These are phyloP conservation scores for Crotalus tigris DNA, from an alignment of 2,113 vertebrate species.

Conservation along the genomic window DNA sequence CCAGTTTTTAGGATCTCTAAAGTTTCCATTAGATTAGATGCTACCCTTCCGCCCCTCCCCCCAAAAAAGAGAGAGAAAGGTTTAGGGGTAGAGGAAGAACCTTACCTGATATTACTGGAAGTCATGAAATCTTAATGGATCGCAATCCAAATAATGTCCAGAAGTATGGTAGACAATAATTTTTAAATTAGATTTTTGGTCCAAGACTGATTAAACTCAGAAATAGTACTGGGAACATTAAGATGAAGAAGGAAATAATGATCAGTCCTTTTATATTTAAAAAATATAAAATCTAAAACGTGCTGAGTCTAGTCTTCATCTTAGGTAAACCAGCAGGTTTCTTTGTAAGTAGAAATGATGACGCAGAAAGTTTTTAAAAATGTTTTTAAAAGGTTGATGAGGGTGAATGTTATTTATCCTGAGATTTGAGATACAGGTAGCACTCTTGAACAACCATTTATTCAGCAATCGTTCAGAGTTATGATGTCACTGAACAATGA, in stretches of 20 bases:
- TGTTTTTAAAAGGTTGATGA: not conserved
- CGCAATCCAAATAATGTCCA: not conserved
- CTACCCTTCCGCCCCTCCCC: not conserved
- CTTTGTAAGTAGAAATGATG: not conserved
- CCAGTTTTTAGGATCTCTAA: not conserved
- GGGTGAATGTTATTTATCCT: not conserved
- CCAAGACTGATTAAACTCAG: not conserved
- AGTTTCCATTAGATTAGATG: not conserved
- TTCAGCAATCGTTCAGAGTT: not conserved
- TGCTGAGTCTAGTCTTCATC: not conserved
- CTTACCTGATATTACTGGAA: not conserved
- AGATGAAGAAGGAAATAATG: not conserved
- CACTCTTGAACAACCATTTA: not conserved
- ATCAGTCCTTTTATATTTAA: not conserved
- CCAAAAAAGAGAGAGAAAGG: not conserved
- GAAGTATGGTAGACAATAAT: not conserved
- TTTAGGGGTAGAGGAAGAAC: not conserved
- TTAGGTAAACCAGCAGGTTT: not conserved
- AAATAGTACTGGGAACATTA: not conserved
- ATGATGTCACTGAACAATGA: not conserved
- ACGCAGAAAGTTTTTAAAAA: not conserved
- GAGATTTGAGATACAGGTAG: not conserved
- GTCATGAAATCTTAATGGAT: not conserved
- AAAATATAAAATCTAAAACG: not conserved
- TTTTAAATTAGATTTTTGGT: not conserved